Base-by-base conservation (phyloP, 2,797 vertebrate genomes). In the Rhinophrynus dorsalis region DNA sequence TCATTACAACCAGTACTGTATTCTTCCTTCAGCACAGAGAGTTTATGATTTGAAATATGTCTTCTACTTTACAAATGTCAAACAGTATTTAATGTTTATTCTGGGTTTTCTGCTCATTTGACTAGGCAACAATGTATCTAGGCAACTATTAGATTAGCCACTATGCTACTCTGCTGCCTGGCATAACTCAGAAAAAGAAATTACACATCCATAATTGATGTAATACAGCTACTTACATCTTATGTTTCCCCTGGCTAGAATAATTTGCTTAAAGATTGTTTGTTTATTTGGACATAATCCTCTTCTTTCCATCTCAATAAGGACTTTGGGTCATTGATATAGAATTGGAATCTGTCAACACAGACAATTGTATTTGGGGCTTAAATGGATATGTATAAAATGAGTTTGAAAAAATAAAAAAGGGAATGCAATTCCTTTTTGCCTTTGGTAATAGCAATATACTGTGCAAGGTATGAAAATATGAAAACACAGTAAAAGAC, bases 111-210 rank as follows among this genome's bases (percentile, higher is more conserved):
- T 67, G 35, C 2, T 3, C 6, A 60, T 21, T 10, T 1, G 59
- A 78, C 67, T 30, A 38, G 69, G 65, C 67, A 32, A 0, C 29
- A 63, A 67, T 62, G 78, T 81, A 72, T 80, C 78, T 74, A 80
- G 68, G 79, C 79, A 82, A 82, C 80, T 29, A 6, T 50, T 48
- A 58, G 68, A 66, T 68, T 7, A 74, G 67, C 69, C 75, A 18
- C 13, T 0, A 0, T 9, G 3, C 57, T 62, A 26, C 57, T 2
- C 13, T 37, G 6, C 29, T n/a, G 61, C 58, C 2, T 7, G 5
- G 64, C 68, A 2, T 24, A 61, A 66, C 44, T 33, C 60, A 64
- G 0, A 51, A 69, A 72, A 83, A 79, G 67, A 55, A 79, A 79
- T 79, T 56, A 13, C 78, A 56, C 68, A 59, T 68, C 73, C 38